Percentiles rank a stretch among this genome's conserved stretches.
Evolutionary conservation across 2,888 invertebrate species (phyloP).

Genomic region (Deilephila porcellus): DNA sequence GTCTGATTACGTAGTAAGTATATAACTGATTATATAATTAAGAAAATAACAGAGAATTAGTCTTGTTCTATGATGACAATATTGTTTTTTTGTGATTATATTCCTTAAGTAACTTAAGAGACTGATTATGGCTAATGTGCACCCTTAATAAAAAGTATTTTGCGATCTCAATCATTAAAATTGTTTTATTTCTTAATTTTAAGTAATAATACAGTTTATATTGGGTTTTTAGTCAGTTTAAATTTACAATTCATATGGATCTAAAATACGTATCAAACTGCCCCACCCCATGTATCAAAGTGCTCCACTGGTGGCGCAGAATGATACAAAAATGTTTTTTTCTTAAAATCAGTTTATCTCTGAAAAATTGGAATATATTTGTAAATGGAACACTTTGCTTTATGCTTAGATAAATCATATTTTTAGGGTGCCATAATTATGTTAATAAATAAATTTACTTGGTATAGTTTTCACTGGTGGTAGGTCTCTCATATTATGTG

Average conservation of each 20-base stretch:
- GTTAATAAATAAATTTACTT: too few species aligned
- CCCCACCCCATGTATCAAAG: conserved; percentile 38
- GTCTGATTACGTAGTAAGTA: conserved; percentile 41
- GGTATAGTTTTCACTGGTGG: too few species aligned
- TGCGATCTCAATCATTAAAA: conserved; percentile 42
- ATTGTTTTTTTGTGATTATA: conserved; percentile 41
- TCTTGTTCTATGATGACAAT: conserved; percentile 39
- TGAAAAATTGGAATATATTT: neutral
- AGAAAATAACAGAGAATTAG: conserved; percentile 40
- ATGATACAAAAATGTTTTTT: conserved; percentile 30
- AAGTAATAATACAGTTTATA: conserved; percentile 41
- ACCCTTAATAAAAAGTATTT: conserved; percentile 40
- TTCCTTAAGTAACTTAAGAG: conserved; percentile 38
- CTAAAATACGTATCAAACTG: conserved; percentile 41
- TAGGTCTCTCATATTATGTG: too few species aligned
- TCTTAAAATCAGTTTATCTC: conserved; percentile 30
- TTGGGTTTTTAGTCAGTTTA: conserved; percentile 38
- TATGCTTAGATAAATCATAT: too few species aligned
- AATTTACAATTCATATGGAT: conserved; percentile 41
- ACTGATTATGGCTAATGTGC: conserved; percentile 41
- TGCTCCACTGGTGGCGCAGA: conserved; percentile 41
- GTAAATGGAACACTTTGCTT: too few species aligned
- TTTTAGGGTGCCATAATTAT: too few species aligned
- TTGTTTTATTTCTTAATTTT: conserved; percentile 41
- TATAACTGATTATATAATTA: conserved; percentile 41